Base-by-base conservation (phyloP, 2,888 invertebrate species). In the Scaptomyza flava region DNA sequence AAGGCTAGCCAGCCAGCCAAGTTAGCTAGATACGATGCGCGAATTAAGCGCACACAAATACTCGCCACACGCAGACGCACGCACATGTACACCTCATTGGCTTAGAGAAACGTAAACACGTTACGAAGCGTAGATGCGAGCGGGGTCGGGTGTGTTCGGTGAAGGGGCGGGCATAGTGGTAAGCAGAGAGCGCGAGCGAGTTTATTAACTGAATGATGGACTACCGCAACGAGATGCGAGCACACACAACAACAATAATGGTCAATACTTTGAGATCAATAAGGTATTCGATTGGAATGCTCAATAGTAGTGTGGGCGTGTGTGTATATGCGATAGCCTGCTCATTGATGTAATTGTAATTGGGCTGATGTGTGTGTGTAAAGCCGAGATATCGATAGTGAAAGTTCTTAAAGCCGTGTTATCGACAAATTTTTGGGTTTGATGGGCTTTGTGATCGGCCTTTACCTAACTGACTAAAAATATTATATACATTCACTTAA, bases 41-140 rank as follows among this genome's bases (percentile, higher is more conserved):
- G 79, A 82, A 82, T 81, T 86, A 80, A 68, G 65, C 81, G 73
- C 66, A 72, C 34, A 61, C 47, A 50, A 34, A 52, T 47, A 61
- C 27, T n/a, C 23, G 51, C 57, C 54, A 59, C 34, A 51, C 51
- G 51, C 36, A 51, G 27, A 51, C 23, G 50, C 53, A 63, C 52
- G 51, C 3, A 48, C 30, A 50, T 46, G 23, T 43, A 43, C 7
- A 50, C 20, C n/a, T 20, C 33, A 50, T 34, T 60, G 80, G 74
- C 83, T 86, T 77, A 81, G 87, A 86, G 76, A 70, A 72, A 81
- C 81, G 79, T 84, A 80, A 80, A 80, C 79, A 80, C 85, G 79
- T 80, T 80, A 84, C 68, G 81, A 74, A 81, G 74, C 61, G 48
- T 56, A 61, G 51, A 63, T 61, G 52, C 34, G 12, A 51, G 62